Conservation (phyloP, 2,113 vertebrate genomes). For the Scatophagus argus region DNA sequence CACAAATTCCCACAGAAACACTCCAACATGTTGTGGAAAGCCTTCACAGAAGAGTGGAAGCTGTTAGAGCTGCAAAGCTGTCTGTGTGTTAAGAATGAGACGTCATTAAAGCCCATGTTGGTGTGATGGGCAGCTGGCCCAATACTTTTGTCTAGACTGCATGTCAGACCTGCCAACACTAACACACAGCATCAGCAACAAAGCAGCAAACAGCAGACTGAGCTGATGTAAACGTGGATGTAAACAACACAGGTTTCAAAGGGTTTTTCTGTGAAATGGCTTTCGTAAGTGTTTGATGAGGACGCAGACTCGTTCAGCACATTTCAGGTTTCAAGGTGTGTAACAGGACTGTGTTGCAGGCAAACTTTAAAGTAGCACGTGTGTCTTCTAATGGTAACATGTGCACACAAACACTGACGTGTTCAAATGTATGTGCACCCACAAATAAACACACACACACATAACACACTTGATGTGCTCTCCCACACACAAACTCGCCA, state of each 20-base stretch:
- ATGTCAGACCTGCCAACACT: background rate
- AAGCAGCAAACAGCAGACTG: background rate
- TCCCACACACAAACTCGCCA: conserved; percentile 54
- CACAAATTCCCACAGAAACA: no score
- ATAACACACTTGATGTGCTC: conserved; percentile 29
- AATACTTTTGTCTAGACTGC: no score
- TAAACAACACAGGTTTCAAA: background rate
- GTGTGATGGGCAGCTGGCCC: no score
- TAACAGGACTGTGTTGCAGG: background rate
- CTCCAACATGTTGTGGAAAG: no score
- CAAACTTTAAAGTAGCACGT: background rate
- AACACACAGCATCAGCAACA: background rate
- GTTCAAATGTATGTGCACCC: conserved; percentile 5
- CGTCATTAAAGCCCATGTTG: no score
- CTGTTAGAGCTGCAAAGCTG: no score
- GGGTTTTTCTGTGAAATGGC: no score
- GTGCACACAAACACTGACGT: no score
- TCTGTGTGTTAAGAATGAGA: no score
- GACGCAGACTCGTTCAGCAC: background rate
- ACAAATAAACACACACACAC: conserved; percentile 30
- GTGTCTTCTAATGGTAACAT: background rate
- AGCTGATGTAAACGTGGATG: background rate
- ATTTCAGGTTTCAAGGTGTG: background rate
- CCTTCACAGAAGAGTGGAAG: no score
- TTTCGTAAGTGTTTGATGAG: background rate